Base-by-base conservation (phyloP, 2,797 vertebrate genomes). In the Diplodus puntazzo region DNA sequence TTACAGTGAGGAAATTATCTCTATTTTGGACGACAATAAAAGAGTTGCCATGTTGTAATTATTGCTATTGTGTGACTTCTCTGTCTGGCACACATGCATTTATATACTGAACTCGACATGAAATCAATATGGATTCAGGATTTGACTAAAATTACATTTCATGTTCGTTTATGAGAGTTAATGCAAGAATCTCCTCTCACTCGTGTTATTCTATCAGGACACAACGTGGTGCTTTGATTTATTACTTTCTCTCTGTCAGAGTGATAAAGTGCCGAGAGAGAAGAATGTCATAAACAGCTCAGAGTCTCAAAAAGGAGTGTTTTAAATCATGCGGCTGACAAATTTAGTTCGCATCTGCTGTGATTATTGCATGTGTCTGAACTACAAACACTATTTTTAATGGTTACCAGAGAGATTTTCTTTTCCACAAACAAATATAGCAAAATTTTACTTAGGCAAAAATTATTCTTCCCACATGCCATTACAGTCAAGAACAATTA, bases 1-100 rank as follows among this genome's bases (percentile, higher is more conserved):
- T 92, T 82, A 91, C 73, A 70, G 69, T 57, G 79, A 83, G 75
- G 83, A 89, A 87, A 89, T 85, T 18, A 81, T 83, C 77, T 87
- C 83, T 90, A 90, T 91, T 92, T 89, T 88, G 77, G 90, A 85
- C 78, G 75, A 86, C 86, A 89, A 90, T 89, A 74, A 89, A 89
- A 75, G 75, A 67, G 69, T 82, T 83, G 82, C 75, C 80, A 87
- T 84, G 86, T 83, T 88, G 85, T 88, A 89, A 90, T 87, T 87
- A 89, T 75, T 85, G 75, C 73, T 73, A 89, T 90, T 91, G 89
- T 91, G 83, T 63, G 81, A 82, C 84, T 86, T 72, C 59, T 74
- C 66, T 77, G 73, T 62, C 72, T 79, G 68, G 60, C 76, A 73
- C 54, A 71, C 54, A 71, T 79, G 68, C 64, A 49, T 45, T 45